These are phyloP conservation scores for Cotesia typhae DNA, from an alignment of 1,140 invertebrate species.

Conservation along the genomic window DNA sequence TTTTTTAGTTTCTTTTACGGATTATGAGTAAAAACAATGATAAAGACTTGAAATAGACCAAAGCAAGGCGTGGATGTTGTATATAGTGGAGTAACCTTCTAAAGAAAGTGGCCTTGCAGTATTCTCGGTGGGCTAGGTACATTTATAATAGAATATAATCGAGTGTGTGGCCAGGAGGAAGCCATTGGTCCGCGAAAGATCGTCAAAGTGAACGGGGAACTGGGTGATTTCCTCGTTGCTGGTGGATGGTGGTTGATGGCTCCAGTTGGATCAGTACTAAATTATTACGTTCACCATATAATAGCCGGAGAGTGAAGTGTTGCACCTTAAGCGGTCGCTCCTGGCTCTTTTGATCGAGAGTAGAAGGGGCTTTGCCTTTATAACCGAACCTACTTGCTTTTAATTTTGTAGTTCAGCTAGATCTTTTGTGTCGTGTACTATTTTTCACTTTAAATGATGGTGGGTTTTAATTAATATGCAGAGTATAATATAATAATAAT, in stretches of 20 bases:
- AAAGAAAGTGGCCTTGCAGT: constrained; percentile 50
- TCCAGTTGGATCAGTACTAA: constrained; percentile 24
- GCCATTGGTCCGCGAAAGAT: constrained; percentile 38
- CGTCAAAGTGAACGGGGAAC: constrained; percentile 43
- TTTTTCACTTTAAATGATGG: background rate
- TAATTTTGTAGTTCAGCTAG: constrained; percentile 59
- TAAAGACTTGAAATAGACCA: too few relatives aligned
- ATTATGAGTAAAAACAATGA: too few relatives aligned
- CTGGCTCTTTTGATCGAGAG: constrained; percentile 36
- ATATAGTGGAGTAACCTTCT: constrained; percentile 38
- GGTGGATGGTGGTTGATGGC: background rate
- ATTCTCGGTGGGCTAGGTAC: constrained; percentile 29
- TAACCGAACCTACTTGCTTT: constrained; percentile 57
- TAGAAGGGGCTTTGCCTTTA: constrained; percentile 58
- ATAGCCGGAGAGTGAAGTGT: constrained; percentile 46
- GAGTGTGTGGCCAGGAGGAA: constrained; percentile 22
- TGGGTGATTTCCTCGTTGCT: constrained; percentile 30
- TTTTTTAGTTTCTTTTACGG: too few relatives aligned
- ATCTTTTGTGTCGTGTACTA: constrained; percentile 45
- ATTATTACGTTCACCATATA: constrained; percentile 48
- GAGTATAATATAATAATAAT: constrained; percentile 37
- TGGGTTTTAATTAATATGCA: constrained; percentile 29
- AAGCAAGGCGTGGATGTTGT: background rate
- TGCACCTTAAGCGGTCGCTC: constrained; percentile 42
- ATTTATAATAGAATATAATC: too few relatives aligned